Conservation (phyloP, 1,140 invertebrate species). For the Tetranychus urticae region DNA sequence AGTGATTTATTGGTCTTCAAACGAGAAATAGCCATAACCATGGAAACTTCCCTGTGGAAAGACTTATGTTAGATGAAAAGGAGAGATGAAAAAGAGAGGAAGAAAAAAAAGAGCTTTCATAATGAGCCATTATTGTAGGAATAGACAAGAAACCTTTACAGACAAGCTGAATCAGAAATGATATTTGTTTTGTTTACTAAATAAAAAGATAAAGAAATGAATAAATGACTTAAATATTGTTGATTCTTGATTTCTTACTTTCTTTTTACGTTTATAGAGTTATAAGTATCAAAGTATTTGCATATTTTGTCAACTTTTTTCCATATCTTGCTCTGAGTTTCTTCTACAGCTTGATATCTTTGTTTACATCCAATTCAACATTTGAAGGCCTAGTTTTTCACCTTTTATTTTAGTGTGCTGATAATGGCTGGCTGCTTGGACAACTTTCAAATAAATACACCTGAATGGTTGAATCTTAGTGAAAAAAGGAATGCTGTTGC, state of each 20-base stretch:
- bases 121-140: too few relatives aligned
- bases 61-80: background rate
- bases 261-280: background rate
- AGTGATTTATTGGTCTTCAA: background rate
- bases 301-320: too few relatives aligned
- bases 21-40: background rate
- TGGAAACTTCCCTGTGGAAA: background rate
- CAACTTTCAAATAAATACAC: conserved; percentile 20
- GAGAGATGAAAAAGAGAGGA: background rate
- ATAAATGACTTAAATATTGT: background rate
- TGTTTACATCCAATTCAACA: too few relatives aligned
- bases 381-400: too few relatives aligned
- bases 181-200: background rate
- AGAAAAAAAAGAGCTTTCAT: background rate
- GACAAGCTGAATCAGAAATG: background rate
- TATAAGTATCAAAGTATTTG: background rate
- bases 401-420: too few relatives aligned
- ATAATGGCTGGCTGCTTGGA: conserved; percentile 25
- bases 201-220: background rate
- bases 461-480: conserved; percentile 22
- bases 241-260: background rate
- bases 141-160: background rate
- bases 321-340: too few relatives aligned
- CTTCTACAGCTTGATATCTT: too few relatives aligned
- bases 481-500: conserved; percentile 54